Conservation (phyloP, 2,113 vertebrate species). For the Pagrus major region DNA sequence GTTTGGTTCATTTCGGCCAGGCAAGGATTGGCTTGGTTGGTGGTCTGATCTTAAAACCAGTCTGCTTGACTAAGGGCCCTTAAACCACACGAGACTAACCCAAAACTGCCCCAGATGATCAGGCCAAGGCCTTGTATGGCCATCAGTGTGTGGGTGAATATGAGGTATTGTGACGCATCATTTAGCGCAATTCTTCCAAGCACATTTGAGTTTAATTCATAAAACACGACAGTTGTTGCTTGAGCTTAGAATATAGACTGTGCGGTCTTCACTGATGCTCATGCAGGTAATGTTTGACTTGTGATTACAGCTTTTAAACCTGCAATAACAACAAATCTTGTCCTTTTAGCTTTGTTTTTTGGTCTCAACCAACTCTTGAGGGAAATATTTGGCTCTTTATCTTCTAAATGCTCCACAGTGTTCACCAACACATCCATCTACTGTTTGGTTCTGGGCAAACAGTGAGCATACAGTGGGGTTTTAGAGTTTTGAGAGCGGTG, state of each 20-base stretch:
- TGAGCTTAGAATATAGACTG: neutral
- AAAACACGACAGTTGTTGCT: neutral
- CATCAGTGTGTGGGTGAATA: neutral
- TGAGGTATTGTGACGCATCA: neutral
- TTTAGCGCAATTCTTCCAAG: neutral
- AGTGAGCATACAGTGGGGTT: neutral
- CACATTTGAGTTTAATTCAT: neutral
- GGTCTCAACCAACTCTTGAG: neutral
- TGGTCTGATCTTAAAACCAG: neutral
- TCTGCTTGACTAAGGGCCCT: neutral
- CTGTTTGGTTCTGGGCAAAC: neutral
- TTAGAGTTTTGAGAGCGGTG: neutral
- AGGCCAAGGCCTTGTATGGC: neutral
- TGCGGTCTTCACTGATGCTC: conserved; percentile 3
- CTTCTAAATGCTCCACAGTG: too few relatives aligned
- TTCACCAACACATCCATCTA: too few relatives aligned
- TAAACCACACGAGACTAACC: neutral
- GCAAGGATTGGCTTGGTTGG: neutral
- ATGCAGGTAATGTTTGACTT: too few relatives aligned
- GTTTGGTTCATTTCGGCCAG: neutral
- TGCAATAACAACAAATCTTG: neutral
- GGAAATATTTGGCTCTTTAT: neutral
- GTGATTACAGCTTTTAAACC: too few relatives aligned
- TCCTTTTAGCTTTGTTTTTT: neutral
- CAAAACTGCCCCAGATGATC: neutral